These are phyloP conservation scores for Falco punctatus DNA, from an alignment of 2,113 vertebrate species.

Conservation along the genomic window DNA sequence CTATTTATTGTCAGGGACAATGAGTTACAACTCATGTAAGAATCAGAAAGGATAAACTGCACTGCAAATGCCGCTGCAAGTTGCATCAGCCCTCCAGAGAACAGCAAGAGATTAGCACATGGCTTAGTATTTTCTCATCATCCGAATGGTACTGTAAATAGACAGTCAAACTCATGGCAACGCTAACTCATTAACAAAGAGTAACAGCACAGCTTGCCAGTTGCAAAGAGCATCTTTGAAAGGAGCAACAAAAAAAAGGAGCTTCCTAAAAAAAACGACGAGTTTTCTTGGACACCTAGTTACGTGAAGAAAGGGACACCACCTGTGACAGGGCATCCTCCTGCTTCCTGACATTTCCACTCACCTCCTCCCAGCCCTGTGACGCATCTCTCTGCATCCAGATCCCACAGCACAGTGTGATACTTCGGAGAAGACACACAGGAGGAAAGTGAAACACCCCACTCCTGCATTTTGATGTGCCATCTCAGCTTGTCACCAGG, in stretches of 20 bases:
- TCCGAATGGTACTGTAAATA: not conserved
- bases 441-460: fast-evolving
- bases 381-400: fast-evolving
- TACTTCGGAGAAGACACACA: not conserved
- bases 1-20: not conserved
- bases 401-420: not conserved
- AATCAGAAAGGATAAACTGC: not conserved
- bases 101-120: not conserved
- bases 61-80: not conserved
- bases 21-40: not conserved
- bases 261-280: not conserved
- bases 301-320: not conserved
- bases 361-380: not conserved
- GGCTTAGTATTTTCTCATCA: not conserved
- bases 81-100: not conserved
- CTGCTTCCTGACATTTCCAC: not conserved
- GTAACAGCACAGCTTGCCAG: not conserved
- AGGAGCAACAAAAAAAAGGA: not conserved
- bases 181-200: not conserved
- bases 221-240: not conserved
- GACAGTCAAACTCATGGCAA: not conserved
- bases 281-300: not conserved
- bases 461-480: not conserved
- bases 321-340: not conserved
- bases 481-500: not conserved